A percentile compares a stretch with the other conserved stretches of the same genome.
Conservation (phyloP, 2,888 invertebrate genomes). For the Hecatera dysodea region DNA sequence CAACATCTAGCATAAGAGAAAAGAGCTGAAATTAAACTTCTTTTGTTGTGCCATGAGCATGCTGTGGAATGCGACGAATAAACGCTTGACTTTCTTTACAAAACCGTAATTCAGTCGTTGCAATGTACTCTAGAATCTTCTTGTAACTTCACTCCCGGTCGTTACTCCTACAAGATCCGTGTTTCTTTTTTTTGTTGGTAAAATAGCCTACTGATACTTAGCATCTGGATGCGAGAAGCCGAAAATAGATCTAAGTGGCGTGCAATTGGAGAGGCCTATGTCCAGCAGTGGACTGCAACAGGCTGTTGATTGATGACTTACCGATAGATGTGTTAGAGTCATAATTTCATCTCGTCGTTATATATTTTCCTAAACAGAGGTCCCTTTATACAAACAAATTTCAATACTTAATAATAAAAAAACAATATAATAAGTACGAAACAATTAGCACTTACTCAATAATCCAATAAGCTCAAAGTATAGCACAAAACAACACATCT, state of each 20-base stretch:
- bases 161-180: neutral
- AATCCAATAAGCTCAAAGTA: slow-evolving; percentile 52
- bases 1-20: neutral
- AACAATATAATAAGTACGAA: neutral
- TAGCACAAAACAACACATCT: slow-evolving; percentile 55
- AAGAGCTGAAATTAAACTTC: neutral
- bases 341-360: no score
- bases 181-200: neutral
- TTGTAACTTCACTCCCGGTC: neutral
- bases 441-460: slow-evolving; percentile 34
- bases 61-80: neutral
- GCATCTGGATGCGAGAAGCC: no score
- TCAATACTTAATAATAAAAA: neutral
- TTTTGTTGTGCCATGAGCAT: neutral
- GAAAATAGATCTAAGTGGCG: no score
- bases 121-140: neutral
- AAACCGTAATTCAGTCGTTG: no score
- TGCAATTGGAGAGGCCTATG: no score
- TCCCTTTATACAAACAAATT: neutral
- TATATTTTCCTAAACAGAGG: no score
- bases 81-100: neutral
- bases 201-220: no score
- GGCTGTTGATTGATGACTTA: no score
- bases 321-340: no score
- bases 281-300: no score